Percentiles rank a stretch among this genome's conserved stretches.
Evolutionary conservation across 2,888 invertebrate species (phyloP).

Genomic region (Ennomos fuscantarius): DNA sequence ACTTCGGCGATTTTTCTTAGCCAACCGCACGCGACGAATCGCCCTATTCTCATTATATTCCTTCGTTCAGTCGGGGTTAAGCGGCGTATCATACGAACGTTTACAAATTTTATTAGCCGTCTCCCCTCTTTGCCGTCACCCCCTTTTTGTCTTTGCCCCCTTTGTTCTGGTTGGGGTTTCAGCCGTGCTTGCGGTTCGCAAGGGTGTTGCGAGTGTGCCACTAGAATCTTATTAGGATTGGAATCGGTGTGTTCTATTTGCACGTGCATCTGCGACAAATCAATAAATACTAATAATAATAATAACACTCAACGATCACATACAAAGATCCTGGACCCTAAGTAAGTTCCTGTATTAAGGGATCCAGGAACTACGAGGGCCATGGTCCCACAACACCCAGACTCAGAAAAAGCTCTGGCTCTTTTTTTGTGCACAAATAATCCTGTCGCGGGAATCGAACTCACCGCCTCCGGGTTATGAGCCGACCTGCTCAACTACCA

Average conservation of each 20-base stretch:
- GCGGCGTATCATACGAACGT: slow-evolving; percentile 79
- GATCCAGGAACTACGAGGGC: too few relatives aligned
- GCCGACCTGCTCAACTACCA: too few relatives aligned
- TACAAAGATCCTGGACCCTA: too few relatives aligned
- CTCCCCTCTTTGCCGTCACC: slow-evolving; percentile 41
- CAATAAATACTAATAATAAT: too few relatives aligned
- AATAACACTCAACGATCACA: too few relatives aligned
- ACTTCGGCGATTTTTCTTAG: slow-evolving; percentile 45
- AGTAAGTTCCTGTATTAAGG: too few relatives aligned
- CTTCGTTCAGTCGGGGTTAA: slow-evolving; percentile 70
- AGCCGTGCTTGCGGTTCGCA: slow-evolving; percentile 28
- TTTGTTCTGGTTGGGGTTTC: slow-evolving; percentile 59
- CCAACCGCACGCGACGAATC: slow-evolving; percentile 63
- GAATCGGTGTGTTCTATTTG: background rate
- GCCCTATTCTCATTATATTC: slow-evolving; percentile 68
- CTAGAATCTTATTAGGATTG: slow-evolving; percentile 9
- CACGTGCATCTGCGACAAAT: background rate
- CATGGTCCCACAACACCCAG: too few relatives aligned
- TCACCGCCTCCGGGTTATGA: too few relatives aligned
- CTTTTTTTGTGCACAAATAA: too few relatives aligned
- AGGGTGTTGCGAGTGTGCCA: slow-evolving; percentile 31
- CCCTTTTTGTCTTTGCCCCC: slow-evolving; percentile 29
- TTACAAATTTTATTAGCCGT: slow-evolving; percentile 81
- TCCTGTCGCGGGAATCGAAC: too few relatives aligned
- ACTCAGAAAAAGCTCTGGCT: too few relatives aligned